Evolutionary conservation across 2,113 vertebrate species (phyloP), one percentile per base, ranked within the genome.

Genomic region (Thinocorus orbignyianus): DNA sequence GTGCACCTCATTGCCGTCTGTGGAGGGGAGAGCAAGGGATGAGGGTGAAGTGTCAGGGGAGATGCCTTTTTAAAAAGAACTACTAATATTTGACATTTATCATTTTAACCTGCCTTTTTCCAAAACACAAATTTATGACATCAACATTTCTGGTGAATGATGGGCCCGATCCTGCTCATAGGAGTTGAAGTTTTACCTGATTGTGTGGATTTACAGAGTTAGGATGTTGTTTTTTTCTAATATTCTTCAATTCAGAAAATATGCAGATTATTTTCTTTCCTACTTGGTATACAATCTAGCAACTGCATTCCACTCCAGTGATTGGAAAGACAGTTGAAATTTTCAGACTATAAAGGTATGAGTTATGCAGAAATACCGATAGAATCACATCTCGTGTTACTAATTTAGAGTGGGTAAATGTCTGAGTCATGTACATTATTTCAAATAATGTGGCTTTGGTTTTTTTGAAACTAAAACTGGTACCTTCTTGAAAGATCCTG

Each of bases 41-140:
- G 66, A 90, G 49, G 97, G 94, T 96, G 92, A 98, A 95, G 92
- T 96, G 90, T 98, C 98, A 97, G 83, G 97, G 97, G 97, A 98
- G 82, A 96, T 96, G 97, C 92, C 96, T 98, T 98, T 98, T 86
- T 26, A 30, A 82, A 97, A 97, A 97, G 94, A 94, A 95, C 97
- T 98, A 98, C 98, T 98, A 98, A 97, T 98, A 98, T 98, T 98
- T 99, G 98, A 98, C 98, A 98, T 98, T 98, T 98, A 96, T 97
- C 77, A 97, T 97, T 98, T 97, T 95, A 97, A 97, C 93, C 95
- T 96, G 80, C 71, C 65, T 95, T 95, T 93, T 95, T 69, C 86
- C 73, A 87, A 85, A 90, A 64, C 70, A 46, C 37, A 46, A 42
- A 84, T 92, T 52, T 72, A 52, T 81, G 81, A 48, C 80, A 55